Percentiles rank a stretch among this genome's conserved stretches.
phyloP scores from a whole-genome alignment of 2,888 invertebrate species.

The Latrodectus hesperus region DNA sequence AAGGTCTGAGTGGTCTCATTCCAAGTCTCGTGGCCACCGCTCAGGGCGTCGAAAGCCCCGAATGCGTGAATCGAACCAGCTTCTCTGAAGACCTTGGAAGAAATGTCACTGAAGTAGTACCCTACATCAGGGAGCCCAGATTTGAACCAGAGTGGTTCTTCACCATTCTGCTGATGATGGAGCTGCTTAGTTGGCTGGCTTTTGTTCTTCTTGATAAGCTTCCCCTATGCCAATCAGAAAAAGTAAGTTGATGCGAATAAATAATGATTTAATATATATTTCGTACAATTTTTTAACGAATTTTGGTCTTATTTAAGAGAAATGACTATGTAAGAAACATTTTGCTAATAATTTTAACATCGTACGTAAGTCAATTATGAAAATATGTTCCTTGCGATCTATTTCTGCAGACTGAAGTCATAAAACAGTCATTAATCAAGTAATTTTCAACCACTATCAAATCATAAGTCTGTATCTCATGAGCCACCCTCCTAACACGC shows the following conservation, averaged over 20 bases:
- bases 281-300: too few relatives aligned
- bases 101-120: slow-evolving; percentile 70
- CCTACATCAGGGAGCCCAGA: slow-evolving; percentile 76
- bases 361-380: too few relatives aligned
- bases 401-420: too few relatives aligned
- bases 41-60: slow-evolving; percentile 83
- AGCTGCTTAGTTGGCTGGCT: slow-evolving; percentile 80
- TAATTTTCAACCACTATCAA: too few relatives aligned
- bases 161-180: slow-evolving; percentile 80
- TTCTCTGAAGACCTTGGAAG: background rate
- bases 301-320: too few relatives aligned
- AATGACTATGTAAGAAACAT: too few relatives aligned
- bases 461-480: too few relatives aligned
- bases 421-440: too few relatives aligned
- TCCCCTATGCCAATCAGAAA: slow-evolving; percentile 73
- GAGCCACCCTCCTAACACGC: too few relatives aligned
- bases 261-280: too few relatives aligned
- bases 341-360: too few relatives aligned
- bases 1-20: slow-evolving; percentile 86
- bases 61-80: slow-evolving; percentile 73
- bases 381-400: too few relatives aligned
- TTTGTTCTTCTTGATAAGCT: slow-evolving; percentile 80
- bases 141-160: slow-evolving; percentile 83
- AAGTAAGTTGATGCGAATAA: slow-evolving; percentile 14
- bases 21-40: slow-evolving; percentile 85